Conservation (phyloP, 1,140 invertebrate genomes). For the Drosophila saltans region DNA sequence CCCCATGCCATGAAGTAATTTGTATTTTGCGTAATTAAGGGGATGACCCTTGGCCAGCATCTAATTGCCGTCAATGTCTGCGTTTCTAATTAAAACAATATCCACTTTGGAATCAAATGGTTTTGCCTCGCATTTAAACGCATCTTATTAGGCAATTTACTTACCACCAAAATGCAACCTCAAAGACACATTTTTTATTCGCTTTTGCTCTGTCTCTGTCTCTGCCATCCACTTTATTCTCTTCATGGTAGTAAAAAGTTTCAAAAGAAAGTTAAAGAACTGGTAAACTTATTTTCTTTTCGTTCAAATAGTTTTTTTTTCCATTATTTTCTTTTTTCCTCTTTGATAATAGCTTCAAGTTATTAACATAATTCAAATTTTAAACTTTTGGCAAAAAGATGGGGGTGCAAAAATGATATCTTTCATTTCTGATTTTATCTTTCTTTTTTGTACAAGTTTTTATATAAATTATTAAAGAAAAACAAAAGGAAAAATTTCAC, state of each 20-base stretch:
- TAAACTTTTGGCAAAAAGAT: slow-evolving; percentile 11
- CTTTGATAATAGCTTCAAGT: slow-evolving; percentile 67
- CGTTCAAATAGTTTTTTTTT: slow-evolving; percentile 57
- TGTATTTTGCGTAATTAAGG: slow-evolving; percentile 69
- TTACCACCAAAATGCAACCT: slow-evolving; percentile 9
- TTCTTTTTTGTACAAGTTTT: slow-evolving; percentile 29
- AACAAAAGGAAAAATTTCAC: slow-evolving; percentile 27
- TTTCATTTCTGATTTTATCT: slow-evolving; percentile 3
- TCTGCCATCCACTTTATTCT: neutral
- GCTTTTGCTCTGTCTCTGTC: slow-evolving; percentile 21
- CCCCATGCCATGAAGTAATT: slow-evolving; percentile 65
- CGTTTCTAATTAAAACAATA: slow-evolving; percentile 66
- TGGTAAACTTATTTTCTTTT: slow-evolving; percentile 59
- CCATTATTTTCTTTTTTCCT: neutral
- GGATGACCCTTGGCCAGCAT: slow-evolving; percentile 36
- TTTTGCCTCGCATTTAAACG: slow-evolving; percentile 36
- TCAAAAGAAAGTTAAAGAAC: slow-evolving; percentile 47
- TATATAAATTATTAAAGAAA: slow-evolving; percentile 49
- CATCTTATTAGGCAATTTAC: slow-evolving; percentile 50
- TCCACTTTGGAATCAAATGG: slow-evolving; percentile 27
- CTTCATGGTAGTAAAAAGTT: slow-evolving; percentile 48
- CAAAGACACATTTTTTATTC: neutral
- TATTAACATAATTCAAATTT: slow-evolving; percentile 64
- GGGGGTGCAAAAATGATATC: neutral
- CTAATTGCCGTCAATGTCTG: slow-evolving; percentile 50